Evolutionary conservation across 1,140 invertebrate genomes (phyloP).

Genomic region (Ostrea edulis): DNA sequence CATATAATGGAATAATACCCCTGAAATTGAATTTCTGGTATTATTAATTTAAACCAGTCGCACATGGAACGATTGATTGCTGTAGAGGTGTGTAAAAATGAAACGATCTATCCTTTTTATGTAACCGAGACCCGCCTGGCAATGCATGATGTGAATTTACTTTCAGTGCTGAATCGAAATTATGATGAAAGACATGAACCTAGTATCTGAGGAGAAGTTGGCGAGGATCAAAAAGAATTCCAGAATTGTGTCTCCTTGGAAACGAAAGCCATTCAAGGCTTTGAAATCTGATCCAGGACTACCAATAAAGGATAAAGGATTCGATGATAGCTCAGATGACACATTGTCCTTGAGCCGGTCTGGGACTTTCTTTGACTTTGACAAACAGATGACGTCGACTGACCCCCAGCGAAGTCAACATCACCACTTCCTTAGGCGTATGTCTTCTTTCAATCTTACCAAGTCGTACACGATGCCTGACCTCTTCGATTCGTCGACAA

Average conservation of each 20-base stretch:
- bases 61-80: background rate
- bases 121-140: background rate
- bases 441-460: background rate
- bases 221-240: conserved; percentile 42
- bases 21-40: conserved; percentile 33
- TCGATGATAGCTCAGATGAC: background rate
- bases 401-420: conserved; percentile 11
- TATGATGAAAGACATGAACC: background rate
- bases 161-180: background rate
- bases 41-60: conserved; percentile 15
- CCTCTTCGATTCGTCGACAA: conserved; percentile 33
- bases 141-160: background rate
- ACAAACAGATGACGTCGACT: conserved; percentile 7
- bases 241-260: conserved; percentile 43
- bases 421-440: conserved; percentile 29
- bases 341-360: conserved; percentile 1
- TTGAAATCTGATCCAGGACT: background rate
- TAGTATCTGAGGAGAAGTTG: conserved; percentile 8
- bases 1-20: background rate
- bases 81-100: background rate
- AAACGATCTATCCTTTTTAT: background rate
- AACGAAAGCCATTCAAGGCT: background rate
- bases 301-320: background rate
- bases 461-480: conserved; percentile 49
- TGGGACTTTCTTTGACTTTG: background rate